Conservation (phyloP, 2,888 invertebrate genomes). For the Cataglyphis cursor region DNA sequence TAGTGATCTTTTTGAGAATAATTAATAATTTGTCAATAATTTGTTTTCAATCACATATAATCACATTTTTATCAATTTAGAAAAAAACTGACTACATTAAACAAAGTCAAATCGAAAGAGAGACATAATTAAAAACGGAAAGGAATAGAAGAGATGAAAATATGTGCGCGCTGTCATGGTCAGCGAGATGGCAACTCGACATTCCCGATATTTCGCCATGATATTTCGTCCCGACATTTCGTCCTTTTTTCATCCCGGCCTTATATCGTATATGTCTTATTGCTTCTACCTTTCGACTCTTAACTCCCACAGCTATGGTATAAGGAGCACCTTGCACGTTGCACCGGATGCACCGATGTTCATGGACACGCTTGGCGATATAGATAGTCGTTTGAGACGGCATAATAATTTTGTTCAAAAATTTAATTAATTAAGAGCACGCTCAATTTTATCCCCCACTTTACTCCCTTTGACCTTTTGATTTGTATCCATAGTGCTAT, state of each 20-base stretch:
- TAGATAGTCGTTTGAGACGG: background rate
- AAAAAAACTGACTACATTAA: background rate
- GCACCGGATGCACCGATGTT: constrained; percentile 23
- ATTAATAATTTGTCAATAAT: background rate
- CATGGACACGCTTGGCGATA: background rate
- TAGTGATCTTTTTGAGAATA: background rate
- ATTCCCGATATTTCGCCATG: constrained; percentile 20
- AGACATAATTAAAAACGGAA: background rate
- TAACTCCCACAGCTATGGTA: background rate
- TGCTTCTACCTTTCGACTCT: constrained; percentile 11
- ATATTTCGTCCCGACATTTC: background rate
- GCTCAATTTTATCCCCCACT: background rate
- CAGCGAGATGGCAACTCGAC: constrained; percentile 32
- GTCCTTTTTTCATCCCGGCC: background rate
- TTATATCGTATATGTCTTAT: constrained; percentile 34
- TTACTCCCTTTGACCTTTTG: background rate
- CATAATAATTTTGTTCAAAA: background rate
- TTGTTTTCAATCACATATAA: background rate
- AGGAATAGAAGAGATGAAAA: constrained; percentile 15
- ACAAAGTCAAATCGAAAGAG: background rate
- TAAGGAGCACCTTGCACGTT: constrained; percentile 66
- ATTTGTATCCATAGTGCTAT: background rate
- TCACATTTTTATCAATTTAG: background rate
- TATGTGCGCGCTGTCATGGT: constrained; percentile 22
- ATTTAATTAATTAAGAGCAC: constrained; percentile 23